Evolutionary conservation across 2,113 vertebrate species (phyloP), one percentile per base, ranked within the genome.

Genomic region (Nesoenas mayeri): DNA sequence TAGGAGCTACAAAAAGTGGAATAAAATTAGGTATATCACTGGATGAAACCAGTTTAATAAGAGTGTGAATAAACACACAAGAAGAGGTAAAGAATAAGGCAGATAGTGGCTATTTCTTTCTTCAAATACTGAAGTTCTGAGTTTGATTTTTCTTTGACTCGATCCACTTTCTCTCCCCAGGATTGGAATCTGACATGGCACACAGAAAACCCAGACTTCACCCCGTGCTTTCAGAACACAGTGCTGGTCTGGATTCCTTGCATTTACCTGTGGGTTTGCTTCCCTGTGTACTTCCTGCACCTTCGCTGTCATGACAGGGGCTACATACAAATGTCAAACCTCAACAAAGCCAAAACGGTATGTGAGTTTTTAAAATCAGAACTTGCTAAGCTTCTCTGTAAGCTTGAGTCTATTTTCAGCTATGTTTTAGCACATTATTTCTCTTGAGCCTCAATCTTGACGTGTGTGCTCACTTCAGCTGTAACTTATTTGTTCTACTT

Each of bases 301-400:
- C 99, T 99, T 51, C 98, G 96, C 67, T 84, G 22, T 40, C 98
- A 99, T 70, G 94, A 98, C 95, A 96, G 95, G 6, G 99, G 99
- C 8, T 99, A 99, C 96, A 99, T 99, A 79, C 98, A 99, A 62
- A 99, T 99, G 99, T 99, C 98, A 31, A 97, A 96, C 93, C 98
- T 99, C 71, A 99, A 99, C 98, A 99, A 98, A 98, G 98, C 98
- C 95, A 99, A 99, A 98, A 99, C 99, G 18, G 99, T 99, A 81
- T 84, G 98, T 98, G 18, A 0, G 61, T 9, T 51, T 14, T 32
- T 12, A 51, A 15, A 20, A 10, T 6, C 21, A 31, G 6, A 7
- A 3, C 4, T 2, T 5, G 3, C 0, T 67, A 15, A 44, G 7
- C 32, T 53, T 21, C 2, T 29, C 5, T 29, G 64, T 15, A 28